Evolutionary conservation across 2,113 vertebrate species (phyloP).

Genomic region (Tragelaphus buxtoni): DNA sequence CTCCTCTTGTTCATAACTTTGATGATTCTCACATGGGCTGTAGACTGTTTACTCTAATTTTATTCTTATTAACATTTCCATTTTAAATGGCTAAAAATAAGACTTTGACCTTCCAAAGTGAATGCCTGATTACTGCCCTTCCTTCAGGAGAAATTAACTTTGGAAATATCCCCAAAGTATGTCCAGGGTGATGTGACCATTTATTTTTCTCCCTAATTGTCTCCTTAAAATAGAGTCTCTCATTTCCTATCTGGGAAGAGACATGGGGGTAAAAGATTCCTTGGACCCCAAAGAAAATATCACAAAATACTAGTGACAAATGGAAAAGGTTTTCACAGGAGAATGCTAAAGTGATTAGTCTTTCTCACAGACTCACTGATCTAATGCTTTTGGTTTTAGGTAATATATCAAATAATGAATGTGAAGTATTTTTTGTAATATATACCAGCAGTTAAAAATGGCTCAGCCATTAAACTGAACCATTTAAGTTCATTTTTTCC

Average conservation of each 20-base stretch:
- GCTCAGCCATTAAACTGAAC: neutral
- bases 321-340: neutral
- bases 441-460: conserved; percentile 13
- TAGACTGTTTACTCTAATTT: conserved; percentile 66
- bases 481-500: conserved; percentile 1
- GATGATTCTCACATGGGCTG: conserved; percentile 66
- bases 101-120: conserved; percentile 61
- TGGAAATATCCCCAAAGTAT: conserved; percentile 24
- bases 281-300: neutral
- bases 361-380: neutral
- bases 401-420: conserved; percentile 21
- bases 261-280: neutral
- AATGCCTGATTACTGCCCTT: conserved; percentile 30
- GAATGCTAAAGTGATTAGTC: neutral
- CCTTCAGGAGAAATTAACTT: conserved; percentile 59
- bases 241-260: neutral
- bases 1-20: conserved; percentile 63
- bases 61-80: conserved; percentile 65
- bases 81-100: conserved; percentile 64
- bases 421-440: conserved; percentile 34
- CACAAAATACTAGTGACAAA: neutral
- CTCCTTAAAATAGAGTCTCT: neutral
- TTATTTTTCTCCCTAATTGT: conserved; percentile 18
- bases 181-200: neutral
- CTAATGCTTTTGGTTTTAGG: conserved; percentile 15